Evolutionary conservation across 1,140 invertebrate species (phyloP), one percentile per base, ranked within the genome.

Genomic region (Sycobia sp.): DNA sequence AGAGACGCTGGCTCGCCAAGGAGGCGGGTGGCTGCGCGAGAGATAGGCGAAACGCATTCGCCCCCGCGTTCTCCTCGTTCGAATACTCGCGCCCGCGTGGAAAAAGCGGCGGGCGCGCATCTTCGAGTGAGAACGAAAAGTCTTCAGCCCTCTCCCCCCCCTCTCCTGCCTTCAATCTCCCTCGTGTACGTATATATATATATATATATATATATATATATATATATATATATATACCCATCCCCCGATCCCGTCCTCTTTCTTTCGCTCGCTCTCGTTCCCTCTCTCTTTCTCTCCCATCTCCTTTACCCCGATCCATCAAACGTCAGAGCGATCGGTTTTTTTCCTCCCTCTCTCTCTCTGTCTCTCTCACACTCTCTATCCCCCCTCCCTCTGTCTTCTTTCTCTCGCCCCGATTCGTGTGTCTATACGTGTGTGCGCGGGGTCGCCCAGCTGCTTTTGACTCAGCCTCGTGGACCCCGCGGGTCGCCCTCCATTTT

Each of bases 271-370:
- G 22, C 34, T 14, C 39, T 27, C 29, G 9, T 14, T 14, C 34
- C 34, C 22, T n/a, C n/a, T n/a, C n/a, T n/a, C n/a, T n/a, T n/a
- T n/a, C n/a, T n/a, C n/a, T n/a, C n/a, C n/a, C n/a, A n/a, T n/a
- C n/a, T n/a, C n/a, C n/a, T n/a, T n/a, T n/a, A n/a, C n/a, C n/a
- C n/a, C n/a, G 68, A 79, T 79, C 72, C 70, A 72, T 79, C 77
- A 79, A 77, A 76, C 68, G 77, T 73, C 74, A 73, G 16, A 11
- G 67, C 69, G 70, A 77, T 77, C 70, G 68, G 67, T 68, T 74
- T 72, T 75, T 76, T 76, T 65, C 70, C 38, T 47, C 61, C 16
- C 51, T 57, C 22, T 16, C 29, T 23, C 41, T 23, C 55, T 44
- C 43, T 46, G 36, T 46, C 57, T 36, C 38, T 63, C 62, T 54